These are phyloP conservation scores for Ernsta delagoae DNA, from an alignment of 2,888 invertebrate genomes.

Conservation along the genomic window DNA sequence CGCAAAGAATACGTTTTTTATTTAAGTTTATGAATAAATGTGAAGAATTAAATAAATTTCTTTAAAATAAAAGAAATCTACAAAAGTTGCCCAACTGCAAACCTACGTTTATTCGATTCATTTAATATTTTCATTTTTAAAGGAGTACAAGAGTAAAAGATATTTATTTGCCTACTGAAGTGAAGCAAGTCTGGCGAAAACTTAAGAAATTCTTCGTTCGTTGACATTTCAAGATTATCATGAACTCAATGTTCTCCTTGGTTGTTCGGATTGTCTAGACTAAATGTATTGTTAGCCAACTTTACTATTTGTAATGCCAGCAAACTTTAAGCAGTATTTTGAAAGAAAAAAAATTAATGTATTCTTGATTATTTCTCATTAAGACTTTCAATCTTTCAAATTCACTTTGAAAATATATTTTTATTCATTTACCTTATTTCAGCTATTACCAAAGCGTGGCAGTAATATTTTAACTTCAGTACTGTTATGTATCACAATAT, in stretches of 20 bases:
- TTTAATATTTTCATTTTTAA: neutral
- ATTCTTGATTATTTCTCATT: neutral
- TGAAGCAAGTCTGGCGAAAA: neutral
- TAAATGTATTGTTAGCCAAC: constrained; percentile 8
- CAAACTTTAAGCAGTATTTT: neutral
- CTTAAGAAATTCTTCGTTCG: constrained; percentile 9
- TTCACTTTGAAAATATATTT: too few relatives aligned
- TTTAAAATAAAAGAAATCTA: too few relatives aligned
- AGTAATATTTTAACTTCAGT: too few relatives aligned
- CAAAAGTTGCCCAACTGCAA: too few relatives aligned
- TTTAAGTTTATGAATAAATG: too few relatives aligned
- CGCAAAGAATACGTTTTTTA: too few relatives aligned
- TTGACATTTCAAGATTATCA: constrained; percentile 16
- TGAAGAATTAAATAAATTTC: too few relatives aligned
- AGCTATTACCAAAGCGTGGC: neutral
- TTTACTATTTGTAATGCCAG: neutral
- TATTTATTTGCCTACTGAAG: neutral
- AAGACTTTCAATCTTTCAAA: neutral
- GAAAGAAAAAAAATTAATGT: neutral
- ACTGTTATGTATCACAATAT: too few relatives aligned
- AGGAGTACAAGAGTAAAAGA: neutral
- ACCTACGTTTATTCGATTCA: too few relatives aligned
- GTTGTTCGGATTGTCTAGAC: constrained; percentile 22
- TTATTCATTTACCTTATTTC: too few relatives aligned
- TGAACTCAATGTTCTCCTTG: constrained; percentile 7